These are phyloP conservation scores for Aphyosemion australe DNA, from an alignment of 2,113 vertebrate species.

Conservation along the genomic window DNA sequence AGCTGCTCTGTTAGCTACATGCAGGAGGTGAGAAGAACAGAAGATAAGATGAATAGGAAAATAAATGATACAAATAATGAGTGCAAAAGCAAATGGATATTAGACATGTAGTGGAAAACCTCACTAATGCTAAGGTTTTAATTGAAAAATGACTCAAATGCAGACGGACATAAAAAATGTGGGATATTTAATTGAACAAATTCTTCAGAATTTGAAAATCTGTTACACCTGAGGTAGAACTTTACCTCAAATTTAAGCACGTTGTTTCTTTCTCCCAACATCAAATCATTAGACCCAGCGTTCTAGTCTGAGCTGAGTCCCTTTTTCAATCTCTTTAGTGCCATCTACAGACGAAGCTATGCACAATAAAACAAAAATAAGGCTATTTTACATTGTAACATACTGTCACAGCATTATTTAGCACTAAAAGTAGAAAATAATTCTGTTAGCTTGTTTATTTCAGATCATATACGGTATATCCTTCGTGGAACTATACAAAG, in stretches of 20 bases:
- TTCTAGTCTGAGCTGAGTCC: background rate
- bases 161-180: too few species aligned
- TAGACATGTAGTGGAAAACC: background rate
- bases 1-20: slow-evolving; percentile 18
- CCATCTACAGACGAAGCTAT: slow-evolving; percentile 53
- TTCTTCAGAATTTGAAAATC: background rate
- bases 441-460: background rate
- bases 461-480: too few species aligned
- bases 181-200: background rate
- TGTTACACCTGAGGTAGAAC: too few species aligned
- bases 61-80: background rate
- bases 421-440: too few species aligned
- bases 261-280: background rate
- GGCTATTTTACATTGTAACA: background rate
- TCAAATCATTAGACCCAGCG: slow-evolving; percentile 6
- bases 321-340: slow-evolving; percentile 32
- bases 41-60: slow-evolving; percentile 1
- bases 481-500: too few species aligned
- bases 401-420: too few species aligned
- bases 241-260: background rate
- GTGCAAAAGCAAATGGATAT: background rate
- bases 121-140: too few species aligned
- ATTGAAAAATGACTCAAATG: too few species aligned
- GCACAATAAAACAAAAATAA: background rate
- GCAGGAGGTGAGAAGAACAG: slow-evolving; percentile 13